Evolutionary conservation across 2,113 vertebrate genomes (phyloP), one percentile per base, ranked within the genome.

Genomic region (Indicator maculatus): DNA sequence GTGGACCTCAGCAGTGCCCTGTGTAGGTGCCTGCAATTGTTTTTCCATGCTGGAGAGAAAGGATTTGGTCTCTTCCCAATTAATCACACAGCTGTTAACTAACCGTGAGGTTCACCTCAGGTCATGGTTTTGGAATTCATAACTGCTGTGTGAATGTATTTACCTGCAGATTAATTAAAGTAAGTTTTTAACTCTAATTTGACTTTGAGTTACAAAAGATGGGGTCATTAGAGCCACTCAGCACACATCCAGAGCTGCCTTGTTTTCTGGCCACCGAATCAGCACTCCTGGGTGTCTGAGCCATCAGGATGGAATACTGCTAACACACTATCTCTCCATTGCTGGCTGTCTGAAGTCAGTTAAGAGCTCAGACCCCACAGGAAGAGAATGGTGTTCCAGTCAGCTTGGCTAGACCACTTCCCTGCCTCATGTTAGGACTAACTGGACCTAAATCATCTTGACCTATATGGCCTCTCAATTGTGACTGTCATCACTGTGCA

Each of bases 241-340:
- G 67, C 5, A 2, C 4, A 20, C 24, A 10, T 7, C 30, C 33
- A 30, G 66, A 50, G 53, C 81, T 84, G 77, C 28, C 33, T 60
- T 39, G 16, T 39, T 39, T 67, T n/a, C 67, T 26, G 39, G 56
- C 39, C 31, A 28, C 33, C 8, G 47, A n/a, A 16, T 24, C 36
- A 31, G 61, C 61, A 60, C 9, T 15, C 30, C 11, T 1, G 1
- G 8, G 16, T 5, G 23, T 13, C 33, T 6, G 70, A 44, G 26
- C 44, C 41, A 14, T 3, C 2, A 3, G 71, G 38, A 28, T 3
- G 24, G 50, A 58, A 2, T 0, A 1, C 44, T 52, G 53, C 67
- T 26, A 36, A 13, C 17, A 8, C 17, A 9, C 39, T 0, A 33
- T 20, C 50, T 31, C 13, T 20, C 23, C 3, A 5, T 6, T 44